phyloP scores from a whole-genome alignment of 2,113 vertebrate species.

The Pongo pygmaeus region DNA sequence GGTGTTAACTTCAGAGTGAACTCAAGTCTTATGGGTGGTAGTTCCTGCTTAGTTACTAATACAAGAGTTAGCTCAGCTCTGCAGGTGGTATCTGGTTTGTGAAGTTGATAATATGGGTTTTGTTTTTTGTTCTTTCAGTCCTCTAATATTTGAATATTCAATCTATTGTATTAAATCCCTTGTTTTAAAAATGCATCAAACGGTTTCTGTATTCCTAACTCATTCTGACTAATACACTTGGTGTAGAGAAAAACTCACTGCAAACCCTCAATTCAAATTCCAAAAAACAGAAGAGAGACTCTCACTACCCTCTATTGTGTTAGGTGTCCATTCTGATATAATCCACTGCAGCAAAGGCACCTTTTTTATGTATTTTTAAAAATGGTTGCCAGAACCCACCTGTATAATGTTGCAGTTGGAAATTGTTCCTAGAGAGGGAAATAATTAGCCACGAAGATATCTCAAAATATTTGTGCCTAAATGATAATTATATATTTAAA shows the following conservation, averaged over 20 bases:
- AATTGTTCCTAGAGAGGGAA: background rate
- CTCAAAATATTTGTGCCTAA: background rate
- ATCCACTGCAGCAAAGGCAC: background rate
- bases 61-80: background rate
- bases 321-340: background rate
- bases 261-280: background rate
- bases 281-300: background rate
- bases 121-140: background rate
- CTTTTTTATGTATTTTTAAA: background rate
- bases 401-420: background rate
- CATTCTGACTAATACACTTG: background rate
- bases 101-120: background rate
- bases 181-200: background rate
- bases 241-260: background rate
- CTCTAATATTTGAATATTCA: background rate
- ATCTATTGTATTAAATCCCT: background rate
- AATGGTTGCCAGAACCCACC: background rate
- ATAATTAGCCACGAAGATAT: background rate
- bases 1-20: too few relatives aligned
- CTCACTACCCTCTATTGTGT: background rate
- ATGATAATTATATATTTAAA: background rate
- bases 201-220: background rate
- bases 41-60: background rate
- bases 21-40: fast-evolving
- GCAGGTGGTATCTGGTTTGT: background rate